Conservation (phyloP, 2,113 vertebrate genomes). For the Sapayoa aenigma region DNA sequence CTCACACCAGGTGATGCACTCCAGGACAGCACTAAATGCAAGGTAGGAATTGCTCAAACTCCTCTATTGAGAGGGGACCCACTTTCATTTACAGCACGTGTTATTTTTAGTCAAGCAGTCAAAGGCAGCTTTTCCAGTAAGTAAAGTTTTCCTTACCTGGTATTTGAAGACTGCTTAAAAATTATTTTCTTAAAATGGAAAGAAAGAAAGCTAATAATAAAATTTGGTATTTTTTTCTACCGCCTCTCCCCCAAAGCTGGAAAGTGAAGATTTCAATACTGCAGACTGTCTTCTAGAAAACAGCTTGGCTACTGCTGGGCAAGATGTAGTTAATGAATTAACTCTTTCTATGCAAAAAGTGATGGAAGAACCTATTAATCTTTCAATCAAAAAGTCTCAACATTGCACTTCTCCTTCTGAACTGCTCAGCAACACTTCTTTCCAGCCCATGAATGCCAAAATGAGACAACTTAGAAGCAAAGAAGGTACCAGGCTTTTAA, state of each 20-base stretch:
- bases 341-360: constrained; percentile 70
- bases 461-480: constrained; percentile 50
- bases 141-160: background rate
- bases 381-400: constrained; percentile 74
- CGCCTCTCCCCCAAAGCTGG: constrained; percentile 48
- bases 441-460: constrained; percentile 24
- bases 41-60: constrained; percentile 68
- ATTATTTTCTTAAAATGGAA: background rate
- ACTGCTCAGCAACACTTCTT: background rate
- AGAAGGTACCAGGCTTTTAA: constrained; percentile 68
- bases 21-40: constrained; percentile 70
- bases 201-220: background rate
- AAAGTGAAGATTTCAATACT: constrained; percentile 67
- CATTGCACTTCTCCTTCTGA: constrained; percentile 10
- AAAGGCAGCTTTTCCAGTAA: background rate
- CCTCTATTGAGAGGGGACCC: background rate
- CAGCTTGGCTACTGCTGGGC: background rate
- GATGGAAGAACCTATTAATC: constrained; percentile 82
- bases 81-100: accelerated
- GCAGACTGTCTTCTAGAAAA: constrained; percentile 51
- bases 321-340: constrained; percentile 61
- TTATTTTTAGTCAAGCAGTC: background rate
- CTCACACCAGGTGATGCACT: constrained; percentile 48
- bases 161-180: background rate
- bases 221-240: background rate